These are phyloP conservation scores for Anagrus nilaparvatae DNA, from an alignment of 1,140 invertebrate species.

Conservation along the genomic window DNA sequence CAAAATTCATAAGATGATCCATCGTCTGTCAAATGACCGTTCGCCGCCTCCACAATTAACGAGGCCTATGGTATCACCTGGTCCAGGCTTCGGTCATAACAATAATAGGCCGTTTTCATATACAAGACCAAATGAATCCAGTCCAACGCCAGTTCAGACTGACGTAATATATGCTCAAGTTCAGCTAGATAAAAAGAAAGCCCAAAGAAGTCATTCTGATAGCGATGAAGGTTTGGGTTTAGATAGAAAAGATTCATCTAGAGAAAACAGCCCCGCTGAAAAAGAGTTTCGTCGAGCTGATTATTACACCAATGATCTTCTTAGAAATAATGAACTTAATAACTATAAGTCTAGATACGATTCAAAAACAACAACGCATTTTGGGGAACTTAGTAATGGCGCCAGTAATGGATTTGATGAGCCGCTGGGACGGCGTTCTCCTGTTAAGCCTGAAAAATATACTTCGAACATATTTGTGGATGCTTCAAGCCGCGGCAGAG, in stretches of 20 bases:
- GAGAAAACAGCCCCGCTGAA: constrained; percentile 38
- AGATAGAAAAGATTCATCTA: constrained; percentile 45
- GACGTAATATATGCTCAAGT: constrained; percentile 66
- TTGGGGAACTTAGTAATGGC: constrained; percentile 20
- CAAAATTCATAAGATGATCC: constrained; percentile 39
- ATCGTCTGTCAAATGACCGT: constrained; percentile 32
- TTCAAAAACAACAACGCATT: constrained; percentile 20
- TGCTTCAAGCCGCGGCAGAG: constrained; percentile 47
- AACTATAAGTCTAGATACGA: constrained; percentile 30
- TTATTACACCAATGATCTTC: constrained; percentile 30
- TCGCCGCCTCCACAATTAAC: constrained; percentile 54
- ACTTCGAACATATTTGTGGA: constrained; percentile 42
- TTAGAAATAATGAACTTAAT: constrained; percentile 36
- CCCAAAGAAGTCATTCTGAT: constrained; percentile 48
- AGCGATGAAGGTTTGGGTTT: constrained; percentile 66
- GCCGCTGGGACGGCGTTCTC: no score
- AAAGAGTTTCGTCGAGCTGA: constrained; percentile 33
- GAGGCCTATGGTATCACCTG: constrained; percentile 47
- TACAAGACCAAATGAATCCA: constrained; percentile 50
- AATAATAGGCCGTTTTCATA: constrained; percentile 68
- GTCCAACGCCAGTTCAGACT: constrained; percentile 23
- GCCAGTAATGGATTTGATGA: constrained; percentile 14
- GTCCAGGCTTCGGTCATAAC: constrained; percentile 52
- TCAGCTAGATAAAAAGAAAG: constrained; percentile 48
- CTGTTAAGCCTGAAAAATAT: constrained; percentile 35